Evolutionary conservation across 92 coral and sea anemone genomes (phyloP).

Genomic region (Zoanthus sansibaricus): DNA sequence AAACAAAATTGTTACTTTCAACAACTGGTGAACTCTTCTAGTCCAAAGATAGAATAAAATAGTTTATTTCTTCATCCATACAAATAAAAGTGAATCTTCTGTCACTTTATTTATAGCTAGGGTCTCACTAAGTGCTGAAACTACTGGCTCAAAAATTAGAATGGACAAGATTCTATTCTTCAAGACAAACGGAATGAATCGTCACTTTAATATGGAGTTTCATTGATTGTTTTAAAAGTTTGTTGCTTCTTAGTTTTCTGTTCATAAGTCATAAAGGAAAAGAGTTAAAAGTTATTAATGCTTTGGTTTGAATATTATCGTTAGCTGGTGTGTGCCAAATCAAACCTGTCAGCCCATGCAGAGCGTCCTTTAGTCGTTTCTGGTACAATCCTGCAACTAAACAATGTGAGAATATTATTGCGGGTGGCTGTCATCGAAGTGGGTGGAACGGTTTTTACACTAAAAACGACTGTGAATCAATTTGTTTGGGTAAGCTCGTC

Average conservation of each 20-base stretch:
- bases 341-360: constrained; percentile 79
- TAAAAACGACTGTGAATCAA: constrained; percentile 70
- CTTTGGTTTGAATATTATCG: not conserved
- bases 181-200: too few relatives aligned
- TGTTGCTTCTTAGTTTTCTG: not conserved
- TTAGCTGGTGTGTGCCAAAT: constrained; percentile 87
- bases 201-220: not conserved
- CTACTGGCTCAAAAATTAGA: too few relatives aligned
- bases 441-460: constrained; percentile 93
- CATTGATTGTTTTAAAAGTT: not conserved
- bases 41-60: too few relatives aligned
- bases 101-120: too few relatives aligned
- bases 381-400: constrained; percentile 67
- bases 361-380: constrained; percentile 73
- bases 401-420: constrained; percentile 72
- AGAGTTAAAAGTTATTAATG: not conserved
- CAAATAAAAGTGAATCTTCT: too few relatives aligned
- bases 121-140: too few relatives aligned
- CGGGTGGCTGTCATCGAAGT: constrained; percentile 95
- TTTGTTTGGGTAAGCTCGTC: constrained; percentile 63
- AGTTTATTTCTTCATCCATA: too few relatives aligned
- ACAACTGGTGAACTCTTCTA: too few relatives aligned
- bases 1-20: too few relatives aligned
- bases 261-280: too few relatives aligned
- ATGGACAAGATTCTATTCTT: too few relatives aligned